phyloP scores from a whole-genome alignment of 2,113 vertebrate genomes.

The Recurvirostra avosetta region DNA sequence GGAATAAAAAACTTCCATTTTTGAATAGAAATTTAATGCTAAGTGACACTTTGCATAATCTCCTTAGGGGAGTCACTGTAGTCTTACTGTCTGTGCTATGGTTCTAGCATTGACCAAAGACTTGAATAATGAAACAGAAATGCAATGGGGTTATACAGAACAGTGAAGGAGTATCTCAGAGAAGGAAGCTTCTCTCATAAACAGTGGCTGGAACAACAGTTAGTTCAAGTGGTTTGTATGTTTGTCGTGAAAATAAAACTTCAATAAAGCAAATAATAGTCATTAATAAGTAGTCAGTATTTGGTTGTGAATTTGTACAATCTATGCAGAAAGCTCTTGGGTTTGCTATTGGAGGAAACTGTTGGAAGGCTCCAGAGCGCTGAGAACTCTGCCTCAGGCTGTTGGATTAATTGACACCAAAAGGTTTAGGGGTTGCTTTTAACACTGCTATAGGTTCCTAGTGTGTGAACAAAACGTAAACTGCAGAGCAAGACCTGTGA shows the following conservation, averaged over 20 bases:
- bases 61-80: not conserved
- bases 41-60: slow-evolving; percentile 3
- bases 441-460: rapidly evolving
- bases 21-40: not conserved
- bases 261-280: not conserved
- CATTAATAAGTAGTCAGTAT: not conserved
- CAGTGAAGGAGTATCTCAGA: not conserved
- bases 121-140: rapidly evolving
- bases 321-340: not conserved
- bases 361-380: not conserved
- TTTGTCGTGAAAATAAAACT: not conserved
- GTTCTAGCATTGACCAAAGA: not conserved
- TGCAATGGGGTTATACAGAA: not conserved
- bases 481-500: not conserved
- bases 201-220: not conserved
- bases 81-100: not conserved
- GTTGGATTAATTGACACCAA: not conserved
- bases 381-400: not conserved
- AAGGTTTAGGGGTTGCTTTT: not conserved
- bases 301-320: not conserved
- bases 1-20: not conserved
- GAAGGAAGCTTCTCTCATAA: not conserved
- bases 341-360: not conserved
- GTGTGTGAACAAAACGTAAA: rapidly evolving
- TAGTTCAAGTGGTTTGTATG: not conserved